Conservation (phyloP, 1,140 invertebrate genomes). For the Epicauta chinensis region DNA sequence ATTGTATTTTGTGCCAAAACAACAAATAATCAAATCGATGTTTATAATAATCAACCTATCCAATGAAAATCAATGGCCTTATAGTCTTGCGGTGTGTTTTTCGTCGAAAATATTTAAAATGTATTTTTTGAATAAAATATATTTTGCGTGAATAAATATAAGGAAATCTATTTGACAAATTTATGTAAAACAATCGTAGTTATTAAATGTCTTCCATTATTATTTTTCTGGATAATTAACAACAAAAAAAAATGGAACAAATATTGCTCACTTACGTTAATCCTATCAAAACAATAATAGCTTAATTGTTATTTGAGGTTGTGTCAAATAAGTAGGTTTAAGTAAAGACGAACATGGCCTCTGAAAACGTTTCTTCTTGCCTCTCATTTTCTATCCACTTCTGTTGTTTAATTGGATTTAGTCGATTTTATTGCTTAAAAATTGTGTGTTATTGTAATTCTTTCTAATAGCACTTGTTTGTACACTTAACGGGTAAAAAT, state of each 20-base stretch:
- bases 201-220: slow-evolving; percentile 28
- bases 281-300: not conserved
- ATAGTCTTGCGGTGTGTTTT: slow-evolving; percentile 19
- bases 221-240: slow-evolving; percentile 11
- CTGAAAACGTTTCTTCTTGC: not conserved
- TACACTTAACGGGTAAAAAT: too few species aligned
- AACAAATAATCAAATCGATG: slow-evolving; percentile 10
- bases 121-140: slow-evolving; percentile 23
- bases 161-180: too few species aligned
- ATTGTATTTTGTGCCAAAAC: slow-evolving; percentile 20
- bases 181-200: slow-evolving; percentile 15
- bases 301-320: not conserved
- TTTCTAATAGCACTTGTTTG: too few species aligned
- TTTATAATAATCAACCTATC: slow-evolving; percentile 22
- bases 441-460: too few species aligned
- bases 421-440: too few species aligned
- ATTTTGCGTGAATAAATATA: slow-evolving; percentile 18
- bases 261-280: slow-evolving; percentile 1
- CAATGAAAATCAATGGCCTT: slow-evolving; percentile 28
- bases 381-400: too few species aligned
- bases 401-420: too few species aligned
- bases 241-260: slow-evolving; percentile 3
- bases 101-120: slow-evolving; percentile 19
- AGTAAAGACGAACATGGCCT: not conserved
- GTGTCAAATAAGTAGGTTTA: not conserved